Conservation (phyloP, 2,888 invertebrate genomes). For the Crioceris asparagi region DNA sequence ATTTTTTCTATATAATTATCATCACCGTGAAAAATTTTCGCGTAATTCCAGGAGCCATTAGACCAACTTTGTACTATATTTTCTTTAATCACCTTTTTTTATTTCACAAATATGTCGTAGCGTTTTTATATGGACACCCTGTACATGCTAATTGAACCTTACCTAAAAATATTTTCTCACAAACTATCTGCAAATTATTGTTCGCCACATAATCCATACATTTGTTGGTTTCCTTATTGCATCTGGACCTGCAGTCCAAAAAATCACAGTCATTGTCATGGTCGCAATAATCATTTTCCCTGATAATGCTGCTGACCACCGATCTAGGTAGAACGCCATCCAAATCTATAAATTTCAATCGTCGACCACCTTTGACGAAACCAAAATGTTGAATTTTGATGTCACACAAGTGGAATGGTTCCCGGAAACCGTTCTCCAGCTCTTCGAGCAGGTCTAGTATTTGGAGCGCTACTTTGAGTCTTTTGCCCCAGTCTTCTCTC, state of each 20-base stretch:
- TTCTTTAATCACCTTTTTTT: no score
- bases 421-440: conserved; percentile 46
- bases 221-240: conserved; percentile 41
- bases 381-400: conserved; percentile 59
- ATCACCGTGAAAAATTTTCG: no score
- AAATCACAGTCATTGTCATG: conserved; percentile 55
- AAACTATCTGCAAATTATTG: conserved; percentile 57
- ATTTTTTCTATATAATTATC: no score
- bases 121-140: no score
- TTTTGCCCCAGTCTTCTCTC: conserved; percentile 46
- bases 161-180: conserved; percentile 53
- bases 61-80: no score
- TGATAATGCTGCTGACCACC: conserved; percentile 41
- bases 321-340: conserved; percentile 51
- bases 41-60: no score
- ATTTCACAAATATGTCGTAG: not conserved
- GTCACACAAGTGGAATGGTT: conserved; percentile 57
- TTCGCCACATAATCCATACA: conserved; percentile 49
- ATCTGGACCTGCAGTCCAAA: conserved; percentile 54
- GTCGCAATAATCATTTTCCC: conserved; percentile 38
- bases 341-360: conserved; percentile 52
- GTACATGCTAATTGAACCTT: no score
- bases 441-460: conserved; percentile 51
- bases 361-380: conserved; percentile 37
- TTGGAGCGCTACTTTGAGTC: conserved; percentile 46